These are phyloP conservation scores for Caenorhabditis japonica DNA, from an alignment of 2,888 invertebrate species.

Conservation along the genomic window DNA sequence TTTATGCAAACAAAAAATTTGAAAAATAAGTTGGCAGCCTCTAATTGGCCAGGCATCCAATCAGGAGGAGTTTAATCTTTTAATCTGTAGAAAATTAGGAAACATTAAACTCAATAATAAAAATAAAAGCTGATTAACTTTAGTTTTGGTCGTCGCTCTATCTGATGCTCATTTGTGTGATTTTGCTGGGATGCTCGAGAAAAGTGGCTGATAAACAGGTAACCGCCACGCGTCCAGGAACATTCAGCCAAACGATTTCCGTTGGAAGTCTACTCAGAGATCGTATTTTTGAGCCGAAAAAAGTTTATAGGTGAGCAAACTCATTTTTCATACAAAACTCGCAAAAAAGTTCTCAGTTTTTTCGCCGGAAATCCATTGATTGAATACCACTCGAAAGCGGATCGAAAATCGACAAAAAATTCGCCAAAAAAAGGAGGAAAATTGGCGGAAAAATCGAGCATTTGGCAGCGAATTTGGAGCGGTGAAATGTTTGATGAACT, in stretches of 20 bases:
- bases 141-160: constrained; percentile 61
- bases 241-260: constrained; percentile 41
- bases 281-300: constrained; percentile 31
- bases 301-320: constrained; percentile 19
- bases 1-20: no score
- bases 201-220: constrained; percentile 56
- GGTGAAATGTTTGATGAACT: constrained; percentile 50
- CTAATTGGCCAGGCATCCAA: no score
- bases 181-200: constrained; percentile 51
- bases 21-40: no score
- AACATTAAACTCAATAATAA: no score
- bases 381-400: constrained; percentile 32
- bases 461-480: constrained; percentile 49
- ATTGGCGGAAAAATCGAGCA: not conserved
- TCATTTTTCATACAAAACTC: not conserved
- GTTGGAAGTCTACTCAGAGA: constrained; percentile 52
- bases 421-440: not conserved
- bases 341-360: constrained; percentile 14
- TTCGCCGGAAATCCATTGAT: constrained; percentile 35
- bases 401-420: not conserved
- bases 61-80: constrained; percentile 1
- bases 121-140: no score
- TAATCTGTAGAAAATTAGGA: no score
- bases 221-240: constrained; percentile 47
- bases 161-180: constrained; percentile 52